Conservation (phyloP, 2,113 vertebrate genomes). For the Melanostigma gelatinosum region DNA sequence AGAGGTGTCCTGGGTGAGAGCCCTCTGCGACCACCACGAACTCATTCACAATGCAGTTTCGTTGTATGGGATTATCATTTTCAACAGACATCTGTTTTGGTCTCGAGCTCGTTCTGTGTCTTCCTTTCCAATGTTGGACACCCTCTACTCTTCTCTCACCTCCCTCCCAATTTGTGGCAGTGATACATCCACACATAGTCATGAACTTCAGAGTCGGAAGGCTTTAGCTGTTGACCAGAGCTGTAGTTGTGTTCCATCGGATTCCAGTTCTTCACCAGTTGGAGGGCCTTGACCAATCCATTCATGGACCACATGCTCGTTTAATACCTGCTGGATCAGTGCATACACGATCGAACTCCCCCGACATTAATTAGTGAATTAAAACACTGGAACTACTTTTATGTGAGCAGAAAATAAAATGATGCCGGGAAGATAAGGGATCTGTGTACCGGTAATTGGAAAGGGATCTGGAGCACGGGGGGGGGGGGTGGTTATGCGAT, state of each 20-base stretch:
- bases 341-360: constrained; percentile 13
- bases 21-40: background rate
- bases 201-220: background rate
- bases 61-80: background rate
- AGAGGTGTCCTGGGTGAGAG: too few relatives aligned
- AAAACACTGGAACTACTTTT: background rate
- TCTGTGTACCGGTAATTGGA: constrained; percentile 44
- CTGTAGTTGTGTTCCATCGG: background rate
- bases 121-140: background rate
- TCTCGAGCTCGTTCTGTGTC: background rate
- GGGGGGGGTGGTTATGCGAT: constrained; percentile 29
- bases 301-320: constrained; percentile 49
- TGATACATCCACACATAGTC: background rate
- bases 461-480: constrained; percentile 7
- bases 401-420: constrained; percentile 26
- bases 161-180: too few relatives aligned
- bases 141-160: background rate
- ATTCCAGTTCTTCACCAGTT: constrained; percentile 12
- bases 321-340: constrained; percentile 46
- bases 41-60: background rate
- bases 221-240: background rate
- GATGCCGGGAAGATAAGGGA: constrained; percentile 20
- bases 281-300: constrained; percentile 16
- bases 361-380: constrained; percentile 45
- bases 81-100: background rate